A percentile compares a stretch with the other conserved stretches of the same genome.
These are phyloP conservation scores for Athene cunicularia DNA, from an alignment of 2,113 vertebrate species.

Conservation along the genomic window DNA sequence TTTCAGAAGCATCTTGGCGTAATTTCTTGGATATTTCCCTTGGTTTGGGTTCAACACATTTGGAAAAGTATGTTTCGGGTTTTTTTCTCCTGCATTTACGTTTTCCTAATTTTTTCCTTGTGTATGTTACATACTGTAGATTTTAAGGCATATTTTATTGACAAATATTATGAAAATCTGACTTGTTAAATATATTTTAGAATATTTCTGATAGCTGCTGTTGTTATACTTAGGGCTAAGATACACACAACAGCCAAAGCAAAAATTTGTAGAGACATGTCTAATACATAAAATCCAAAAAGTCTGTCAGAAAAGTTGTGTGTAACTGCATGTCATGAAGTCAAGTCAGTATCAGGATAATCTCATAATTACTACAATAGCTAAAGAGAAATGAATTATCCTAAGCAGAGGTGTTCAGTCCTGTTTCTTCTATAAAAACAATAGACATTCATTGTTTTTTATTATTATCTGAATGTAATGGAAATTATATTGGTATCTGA, in stretches of 20 bases:
- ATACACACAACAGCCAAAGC: background rate
- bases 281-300: background rate
- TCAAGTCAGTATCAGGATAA: background rate
- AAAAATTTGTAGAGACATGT: background rate
- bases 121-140: background rate
- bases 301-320: background rate
- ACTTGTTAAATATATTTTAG: background rate
- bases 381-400: background rate
- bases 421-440: background rate
- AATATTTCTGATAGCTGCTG: background rate
- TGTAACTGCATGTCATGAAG: background rate
- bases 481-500: background rate
- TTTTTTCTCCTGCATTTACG: background rate
- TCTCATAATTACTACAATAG: background rate
- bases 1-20: slow-evolving; percentile 90
- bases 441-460: background rate
- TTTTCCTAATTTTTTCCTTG: background rate
- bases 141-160: background rate
- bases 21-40: slow-evolving; percentile 90
- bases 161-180: background rate
- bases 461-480: background rate
- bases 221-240: background rate
- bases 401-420: background rate
- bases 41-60: slow-evolving; percentile 86
- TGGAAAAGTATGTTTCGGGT: slow-evolving; percentile 80